phyloP scores from a whole-genome alignment of 2,888 invertebrate genomes.

The Mesorhabditis spiculigera region DNA sequence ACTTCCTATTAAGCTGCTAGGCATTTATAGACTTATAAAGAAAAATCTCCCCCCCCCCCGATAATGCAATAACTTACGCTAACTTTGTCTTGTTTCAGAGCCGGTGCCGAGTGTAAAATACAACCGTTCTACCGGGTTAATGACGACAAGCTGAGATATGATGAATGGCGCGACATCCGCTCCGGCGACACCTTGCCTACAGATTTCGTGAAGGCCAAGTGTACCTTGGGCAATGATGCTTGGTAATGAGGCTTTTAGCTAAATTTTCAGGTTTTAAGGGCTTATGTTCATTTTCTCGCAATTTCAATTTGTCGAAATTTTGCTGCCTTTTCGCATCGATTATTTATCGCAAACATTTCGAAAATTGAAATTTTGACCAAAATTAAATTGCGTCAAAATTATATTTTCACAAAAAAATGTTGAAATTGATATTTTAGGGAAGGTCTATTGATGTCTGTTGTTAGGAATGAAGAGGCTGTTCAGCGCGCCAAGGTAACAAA shows the following conservation, averaged over 20 bases:
- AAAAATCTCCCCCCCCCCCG: too few species aligned
- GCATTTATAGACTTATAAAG: too few species aligned
- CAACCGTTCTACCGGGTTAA: slow-evolving; percentile 21
- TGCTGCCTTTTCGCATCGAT: too few species aligned
- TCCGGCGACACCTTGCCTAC: not conserved
- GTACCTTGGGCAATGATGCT: not conserved
- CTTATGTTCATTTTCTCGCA: not conserved
- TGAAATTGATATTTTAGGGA: slow-evolving; percentile 14
- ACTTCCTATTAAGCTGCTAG: too few species aligned
- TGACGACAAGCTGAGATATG: slow-evolving; percentile 18
- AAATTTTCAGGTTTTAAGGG: not conserved
- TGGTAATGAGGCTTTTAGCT: not conserved
- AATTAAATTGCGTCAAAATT: too few species aligned
- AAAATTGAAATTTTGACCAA: too few species aligned
- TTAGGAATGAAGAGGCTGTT: slow-evolving; percentile 7
- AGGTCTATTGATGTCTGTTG: slow-evolving; percentile 26
- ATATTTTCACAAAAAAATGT: too few species aligned
- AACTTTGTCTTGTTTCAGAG: not conserved
- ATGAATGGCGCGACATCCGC: not conserved
- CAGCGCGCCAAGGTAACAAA: not conserved
- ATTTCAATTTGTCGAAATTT: too few species aligned
- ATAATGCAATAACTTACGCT: not conserved
- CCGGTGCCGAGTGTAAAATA: slow-evolving; percentile 17
- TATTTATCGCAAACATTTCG: too few species aligned
- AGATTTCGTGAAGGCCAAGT: not conserved